Evolutionary conservation across 2,888 invertebrate genomes (phyloP), one percentile per base, ranked within the genome.

Genomic region (Monoplex corrugatus): DNA sequence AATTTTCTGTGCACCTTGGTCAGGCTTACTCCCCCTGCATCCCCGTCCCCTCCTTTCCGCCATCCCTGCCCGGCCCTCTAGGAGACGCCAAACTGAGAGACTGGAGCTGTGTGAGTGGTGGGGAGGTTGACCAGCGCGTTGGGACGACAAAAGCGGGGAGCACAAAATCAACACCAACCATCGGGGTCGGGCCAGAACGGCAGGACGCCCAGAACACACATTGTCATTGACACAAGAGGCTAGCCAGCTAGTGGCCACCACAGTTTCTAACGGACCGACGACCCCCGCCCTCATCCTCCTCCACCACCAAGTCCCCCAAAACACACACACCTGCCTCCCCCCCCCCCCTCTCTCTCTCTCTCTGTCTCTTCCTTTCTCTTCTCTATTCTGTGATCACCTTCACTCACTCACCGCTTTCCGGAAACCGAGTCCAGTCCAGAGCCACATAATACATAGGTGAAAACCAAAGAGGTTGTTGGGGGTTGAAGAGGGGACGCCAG

Each of bases 151-250:
- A n/a, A n/a, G n/a, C n/a, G n/a, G n/a, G n/a, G n/a, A n/a, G n/a
- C n/a, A n/a, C n/a, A n/a, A n/a, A n/a, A n/a, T n/a, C n/a, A n/a
- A n/a, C n/a, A n/a, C n/a, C n/a, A n/a, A n/a, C n/a, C n/a, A n/a
- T n/a, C n/a, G n/a, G n/a, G n/a, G n/a, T n/a, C n/a, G n/a, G n/a
- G n/a, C n/a, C n/a, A n/a, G n/a, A n/a, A n/a, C n/a, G n/a, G n/a
- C n/a, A n/a, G n/a, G 63, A 43, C 38, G 19, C 80, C 43, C 0
- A 80, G 43, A 38, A 43, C 80, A 80, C 38, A 80, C 80, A 80
- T 40, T 40, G 80, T 1, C 80, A 80, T 80, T 80, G 80, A 80
- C 80, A 80, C 80, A 43, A 35, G 38, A 68, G 28, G 68, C 28
- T 68, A 68, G 68, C 68, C 68, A 8, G 23, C 63, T 68, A 68